Evolutionary conservation across 1,140 invertebrate genomes (phyloP), one percentile per base, ranked within the genome.

Genomic region (Drosophila prosaltans): DNA sequence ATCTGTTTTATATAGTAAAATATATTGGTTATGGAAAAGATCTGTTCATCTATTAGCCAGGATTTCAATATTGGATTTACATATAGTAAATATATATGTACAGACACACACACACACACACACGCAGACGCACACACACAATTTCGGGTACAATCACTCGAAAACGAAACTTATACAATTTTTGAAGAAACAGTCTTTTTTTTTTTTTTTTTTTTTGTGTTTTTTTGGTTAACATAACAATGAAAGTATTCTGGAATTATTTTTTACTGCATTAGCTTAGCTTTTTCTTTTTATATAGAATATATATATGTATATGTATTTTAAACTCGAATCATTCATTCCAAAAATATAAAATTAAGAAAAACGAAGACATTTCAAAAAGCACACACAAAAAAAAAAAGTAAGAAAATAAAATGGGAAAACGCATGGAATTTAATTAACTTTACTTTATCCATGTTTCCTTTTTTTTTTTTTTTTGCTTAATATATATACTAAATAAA

Each of bases 151-250:
- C 45, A 48, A 3, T 21, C 43, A 21, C 7, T 21, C n/a, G 65
- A 64, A 61, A 30, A 43, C 26, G 24, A 21, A 69, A 41, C 41
- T 11, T 39, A 66, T 45, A 36, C 7, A 39, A 45, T 39, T 64
- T 64, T 62, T 57, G n/a, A 72, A 82, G 71, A 89, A 88, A 84
- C 84, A 89, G 84, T 88, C 84, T 89, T 80, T 78, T 80, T 78
- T 69, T 62, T 51, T 59, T 28, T 51, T 41, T 41, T 45, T 16
- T 39, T 68, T 65, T 57, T 9, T 55, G 60, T 72, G 1, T 36
- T 36, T 36, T 36, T 54, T 57, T 78, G 62, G 4, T 11, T 61
- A 88, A 88, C 69, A 82, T 86, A 88, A 78, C 80, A 72, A 54
- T 69, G 80, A 69, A 85, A 83, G 74, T 78, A 60, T 68, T 60